Evolutionary conservation across 2,888 invertebrate genomes (phyloP), one percentile per base, ranked within the genome.

Genomic region (Neoitamus cyanurus): DNA sequence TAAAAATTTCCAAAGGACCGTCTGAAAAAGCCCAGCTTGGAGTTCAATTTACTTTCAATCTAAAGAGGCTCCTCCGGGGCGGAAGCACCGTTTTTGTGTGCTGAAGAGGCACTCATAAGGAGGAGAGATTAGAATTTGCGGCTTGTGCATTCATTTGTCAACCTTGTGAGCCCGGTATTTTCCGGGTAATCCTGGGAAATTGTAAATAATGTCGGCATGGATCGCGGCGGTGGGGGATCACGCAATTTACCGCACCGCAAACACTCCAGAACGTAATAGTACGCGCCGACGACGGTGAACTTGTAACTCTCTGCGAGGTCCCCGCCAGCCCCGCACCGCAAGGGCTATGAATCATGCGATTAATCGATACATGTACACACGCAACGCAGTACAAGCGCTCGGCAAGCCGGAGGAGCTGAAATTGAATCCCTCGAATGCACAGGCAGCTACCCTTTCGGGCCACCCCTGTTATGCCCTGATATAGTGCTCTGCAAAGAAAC

Each of bases 371-470:
- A 25, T 3, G 7, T n/a, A 30, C 13, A 80, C 15, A 58, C 48
- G 58, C 58, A 80, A 48, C 15, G 25, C 6, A 25, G 37, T 15
- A 4, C 31, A 30, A 6, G 28, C 46, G 9, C 30, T 9, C 30
- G 28, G 31, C 48, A 30, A n/a, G 13, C 68, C n/a, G n/a, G 25
- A 15, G 15, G 31, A n/a, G 28, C 25, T 42, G 48, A 25, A 58
- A 31, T n/a, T 31, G 58, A 80, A 31, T 80, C 80, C 42, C 36
- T 58, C 58, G 58, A 80, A 80, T 80, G 48, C 80, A 80, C 31
- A 80, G 34, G 34, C n/a, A 34, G n/a, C 25, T 46, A 80, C 80
- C 80, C 80, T 58, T 80, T 68, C 34, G 34, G 36, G 31, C 3
- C 15, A 15, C 34, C 48, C 48, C 34, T 80, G n/a, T 9, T n/a